These are phyloP conservation scores for Propithecus coquereli DNA, from an alignment of 2,113 vertebrate genomes.

Conservation along the genomic window DNA sequence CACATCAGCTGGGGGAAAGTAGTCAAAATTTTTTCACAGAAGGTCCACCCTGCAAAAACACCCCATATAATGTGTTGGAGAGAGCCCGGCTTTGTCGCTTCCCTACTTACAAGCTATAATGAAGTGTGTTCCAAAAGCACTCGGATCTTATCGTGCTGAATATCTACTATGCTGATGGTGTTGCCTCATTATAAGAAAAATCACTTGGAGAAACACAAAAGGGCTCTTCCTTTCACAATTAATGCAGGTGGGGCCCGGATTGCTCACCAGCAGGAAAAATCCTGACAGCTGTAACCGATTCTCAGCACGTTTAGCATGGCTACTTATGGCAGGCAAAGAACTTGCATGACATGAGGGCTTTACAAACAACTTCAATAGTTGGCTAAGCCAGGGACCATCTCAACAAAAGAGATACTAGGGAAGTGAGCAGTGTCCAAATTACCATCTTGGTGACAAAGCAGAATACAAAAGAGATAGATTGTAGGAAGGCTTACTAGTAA, in stretches of 20 bases:
- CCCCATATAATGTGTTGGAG: neutral
- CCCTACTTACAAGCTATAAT: neutral
- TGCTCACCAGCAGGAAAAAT: slow-evolving; percentile 55
- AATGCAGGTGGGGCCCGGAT: neutral
- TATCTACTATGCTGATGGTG: neutral
- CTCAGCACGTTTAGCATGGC: neutral
- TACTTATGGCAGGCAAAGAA: slow-evolving; percentile 72
- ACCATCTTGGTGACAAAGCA: slow-evolving; percentile 39
- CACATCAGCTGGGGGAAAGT: neutral
- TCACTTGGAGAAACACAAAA: neutral
- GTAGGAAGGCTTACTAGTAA: neutral
- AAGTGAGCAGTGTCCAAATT: slow-evolving; percentile 67
- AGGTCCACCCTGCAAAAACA: neutral
- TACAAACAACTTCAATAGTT: slow-evolving; percentile 62
- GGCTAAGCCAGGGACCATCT: slow-evolving; percentile 59
- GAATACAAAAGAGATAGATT: neutral
- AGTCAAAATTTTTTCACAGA: neutral
- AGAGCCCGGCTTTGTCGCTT: neutral
- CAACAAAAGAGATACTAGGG: slow-evolving; percentile 67
- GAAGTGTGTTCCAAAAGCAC: neutral
- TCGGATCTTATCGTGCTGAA: neutral
- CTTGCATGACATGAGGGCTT: slow-evolving; percentile 50
- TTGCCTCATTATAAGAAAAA: neutral
- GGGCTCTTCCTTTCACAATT: neutral
- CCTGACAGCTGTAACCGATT: slow-evolving; percentile 1